Evolutionary conservation across 1,140 invertebrate genomes (phyloP), one percentile per base, ranked within the genome.

Genomic region (Triops longicaudatus): DNA sequence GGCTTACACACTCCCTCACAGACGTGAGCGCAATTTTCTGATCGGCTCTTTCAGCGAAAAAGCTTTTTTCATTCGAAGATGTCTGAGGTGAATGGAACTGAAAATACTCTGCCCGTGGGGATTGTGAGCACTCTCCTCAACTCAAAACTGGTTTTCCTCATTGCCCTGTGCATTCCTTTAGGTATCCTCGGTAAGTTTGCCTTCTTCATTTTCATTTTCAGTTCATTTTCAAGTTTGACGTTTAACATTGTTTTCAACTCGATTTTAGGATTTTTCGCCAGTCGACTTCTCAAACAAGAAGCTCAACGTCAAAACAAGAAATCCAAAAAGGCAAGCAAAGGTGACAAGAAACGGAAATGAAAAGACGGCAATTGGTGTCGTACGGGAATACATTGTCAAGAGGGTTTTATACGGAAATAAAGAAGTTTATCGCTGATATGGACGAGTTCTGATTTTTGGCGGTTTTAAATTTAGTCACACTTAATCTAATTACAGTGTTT

Each of bases 121-220:
- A 63, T 63, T 63, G 50, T 63, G 14, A 63, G 50, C 50, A 63
- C 50, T 63, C 50, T 63, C 50, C 50, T 63, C 10, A 63, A 63
- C 22, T 63, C 50, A 17, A 63, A 63, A 63, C 50, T 63, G 50
- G 50, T 63, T 63, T 63, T 63, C 0, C 50, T 63, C 14, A 17
- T 63, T n/a, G 50, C 50, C 50, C 22, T 63, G 50, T 63, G 50
- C n/a, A 63, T 63, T 63, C 50, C 50, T 22, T 63, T 63, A 14
- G 50, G 50, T 17, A 63, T 63, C 17, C 22, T 63, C 10, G 50
- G 50, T 63, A 63, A 63, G 50, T 63, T 63, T 63, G n/a, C 17
- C n/a, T 63, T 63, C 31, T 10, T 63, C 50, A 44, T 17, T 44
- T 44, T 7, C 1, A 44, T 12, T 44, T 11, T 44, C 17, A 12